Evolutionary conservation across 2,888 invertebrate species (phyloP), one percentile per base, ranked within the genome.

Genomic region (Aphelenchoides bicaudatus): DNA sequence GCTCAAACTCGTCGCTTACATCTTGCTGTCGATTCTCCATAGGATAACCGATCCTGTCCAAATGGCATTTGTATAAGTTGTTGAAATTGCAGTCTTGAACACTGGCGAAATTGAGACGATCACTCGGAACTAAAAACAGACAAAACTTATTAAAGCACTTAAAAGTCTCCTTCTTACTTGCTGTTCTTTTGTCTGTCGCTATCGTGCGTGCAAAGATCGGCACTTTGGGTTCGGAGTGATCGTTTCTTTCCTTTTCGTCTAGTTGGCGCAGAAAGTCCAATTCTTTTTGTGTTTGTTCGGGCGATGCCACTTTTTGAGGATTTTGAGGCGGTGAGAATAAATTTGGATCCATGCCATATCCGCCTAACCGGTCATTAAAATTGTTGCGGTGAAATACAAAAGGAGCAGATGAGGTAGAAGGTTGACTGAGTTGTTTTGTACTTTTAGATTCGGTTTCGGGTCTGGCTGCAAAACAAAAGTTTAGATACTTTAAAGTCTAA

Each of bases 41-140:
- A n/a, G 6, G 43, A n/a, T 43, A 43, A 25, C 25, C 16, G 10
- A 43, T 19, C 23, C 25, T 25, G 23, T 43, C 8, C 21, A 43
- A 43, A 8, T 43, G 43, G 23, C 21, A 10, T 6, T 6, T n/a
- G 16, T 21, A 8, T n/a, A n/a, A 21, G 16, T 25, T 6, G 21
- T 21, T 10, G 43, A 43, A 43, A 6, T 43, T 25, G 16, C 21
- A 25, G 10, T 43, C 43, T 8, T 8, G 10, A 21, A 21, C 43
- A 25, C 43, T 25, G 21, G 8, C 6, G 43, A 43, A 43, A 25
- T 43, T 43, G 43, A 43, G 43, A n/a, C 43, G n/a, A n/a, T n/a
- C n/a, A n/a, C n/a, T n/a, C n/a, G n/a, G n/a, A n/a, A n/a, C n/a
- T n/a, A n/a, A n/a, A n/a, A n/a, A n/a, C n/a, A n/a, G n/a, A n/a